Evolutionary conservation across 2,113 vertebrate genomes (phyloP).

Genomic region (Lepisosteus osseus): DNA sequence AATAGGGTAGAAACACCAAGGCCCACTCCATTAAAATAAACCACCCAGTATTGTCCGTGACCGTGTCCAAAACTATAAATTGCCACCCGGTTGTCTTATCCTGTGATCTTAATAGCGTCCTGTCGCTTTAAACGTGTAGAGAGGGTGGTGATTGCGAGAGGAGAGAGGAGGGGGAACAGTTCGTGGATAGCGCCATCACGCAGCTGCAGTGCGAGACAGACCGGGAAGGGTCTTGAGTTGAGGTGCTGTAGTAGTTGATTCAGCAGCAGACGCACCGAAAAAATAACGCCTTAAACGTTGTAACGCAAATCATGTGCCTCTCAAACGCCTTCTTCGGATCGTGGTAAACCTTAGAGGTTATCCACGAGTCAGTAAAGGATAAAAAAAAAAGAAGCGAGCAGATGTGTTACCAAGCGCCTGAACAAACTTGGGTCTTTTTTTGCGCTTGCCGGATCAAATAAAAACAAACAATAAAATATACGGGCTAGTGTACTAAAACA

Average conservation of each 20-base stretch:
- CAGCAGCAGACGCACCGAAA: slow-evolving; percentile 43
- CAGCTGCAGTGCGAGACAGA: not conserved
- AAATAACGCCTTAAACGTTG: slow-evolving; percentile 23
- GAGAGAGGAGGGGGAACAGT: not conserved
- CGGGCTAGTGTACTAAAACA: not conserved
- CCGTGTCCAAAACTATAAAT: slow-evolving; percentile 11
- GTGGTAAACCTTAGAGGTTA: not conserved
- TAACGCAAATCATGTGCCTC: too few relatives aligned
- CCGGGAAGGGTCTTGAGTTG: not conserved
- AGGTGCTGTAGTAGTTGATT: slow-evolving; percentile 21
- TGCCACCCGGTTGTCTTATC: slow-evolving; percentile 16
- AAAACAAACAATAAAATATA: not conserved
- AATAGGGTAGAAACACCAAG: too few relatives aligned
- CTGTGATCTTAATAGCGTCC: not conserved
- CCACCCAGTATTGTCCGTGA: too few relatives aligned
- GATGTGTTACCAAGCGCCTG: not conserved
- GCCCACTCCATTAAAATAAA: too few relatives aligned
- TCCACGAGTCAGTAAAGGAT: not conserved
- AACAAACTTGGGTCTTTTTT: not conserved
- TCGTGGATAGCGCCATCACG: not conserved
- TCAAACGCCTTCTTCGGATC: too few relatives aligned
- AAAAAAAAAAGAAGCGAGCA: not conserved
- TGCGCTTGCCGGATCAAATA: not conserved
- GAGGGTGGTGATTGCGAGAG: slow-evolving; percentile 33
- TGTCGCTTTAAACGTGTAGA: slow-evolving; percentile 42